These are phyloP conservation scores for Gymnogyps californianus DNA, from an alignment of 2,113 vertebrate species.

Conservation along the genomic window DNA sequence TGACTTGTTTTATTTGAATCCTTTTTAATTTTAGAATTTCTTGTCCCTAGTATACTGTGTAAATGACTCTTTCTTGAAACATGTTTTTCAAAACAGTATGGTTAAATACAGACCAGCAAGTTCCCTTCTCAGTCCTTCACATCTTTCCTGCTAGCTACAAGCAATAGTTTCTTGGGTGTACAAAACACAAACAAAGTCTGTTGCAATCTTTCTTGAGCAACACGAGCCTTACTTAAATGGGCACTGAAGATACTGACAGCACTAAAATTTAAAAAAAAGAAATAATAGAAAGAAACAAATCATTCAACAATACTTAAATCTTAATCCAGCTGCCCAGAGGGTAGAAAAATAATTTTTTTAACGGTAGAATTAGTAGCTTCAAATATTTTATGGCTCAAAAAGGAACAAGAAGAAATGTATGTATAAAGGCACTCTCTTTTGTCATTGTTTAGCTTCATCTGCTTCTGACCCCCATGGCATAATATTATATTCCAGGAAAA, in stretches of 20 bases:
- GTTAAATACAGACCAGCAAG: not conserved
- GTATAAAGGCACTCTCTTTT: not conserved
- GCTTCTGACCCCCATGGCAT: not conserved
- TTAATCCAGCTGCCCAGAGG: not conserved
- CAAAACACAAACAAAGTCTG: not conserved
- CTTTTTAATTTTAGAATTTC: slow-evolving; percentile 43
- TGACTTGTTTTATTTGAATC: slow-evolving; percentile 22
- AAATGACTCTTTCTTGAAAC: not conserved
- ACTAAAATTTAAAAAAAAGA: not conserved
- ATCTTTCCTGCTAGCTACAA: not conserved
- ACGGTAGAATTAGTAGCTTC: not conserved
- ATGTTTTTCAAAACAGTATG: not conserved
- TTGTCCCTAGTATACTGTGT: slow-evolving; percentile 34
- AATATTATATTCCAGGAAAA: slow-evolving; percentile 43
- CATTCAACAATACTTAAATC: not conserved
- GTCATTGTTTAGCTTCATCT: slow-evolving; percentile 3
- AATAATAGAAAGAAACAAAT: not conserved
- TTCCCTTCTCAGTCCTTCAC: not conserved
- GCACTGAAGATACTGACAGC: not conserved
- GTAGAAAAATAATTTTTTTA: not conserved
- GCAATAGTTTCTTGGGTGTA: not conserved
- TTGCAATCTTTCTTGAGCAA: slow-evolving; percentile 7
- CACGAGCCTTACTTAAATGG: not conserved
- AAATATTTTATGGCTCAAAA: not conserved
- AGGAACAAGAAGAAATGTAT: not conserved